Base-by-base conservation (phyloP, 1,140 invertebrate genomes). In the Drosophila tropicalis region DNA sequence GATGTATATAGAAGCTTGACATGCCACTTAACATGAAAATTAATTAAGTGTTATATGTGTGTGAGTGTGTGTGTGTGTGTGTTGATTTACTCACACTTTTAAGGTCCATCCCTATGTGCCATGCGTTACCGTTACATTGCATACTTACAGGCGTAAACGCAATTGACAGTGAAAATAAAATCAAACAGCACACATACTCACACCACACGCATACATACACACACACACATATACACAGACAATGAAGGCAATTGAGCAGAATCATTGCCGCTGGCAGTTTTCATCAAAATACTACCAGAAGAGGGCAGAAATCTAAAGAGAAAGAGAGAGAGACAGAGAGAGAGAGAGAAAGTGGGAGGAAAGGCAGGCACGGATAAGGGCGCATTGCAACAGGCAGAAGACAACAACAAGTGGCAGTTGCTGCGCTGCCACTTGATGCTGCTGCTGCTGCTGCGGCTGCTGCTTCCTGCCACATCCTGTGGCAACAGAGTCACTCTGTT, bases 241-340 rank as follows among this genome's bases (percentile, higher is more conserved):
- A 84, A 89, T 89, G 85, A 90, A 79, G 85, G 85, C 85, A 89
- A 89, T 89, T 85, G 85, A 89, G 85, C 78, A 73, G 81, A 89
- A 89, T 84, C 85, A 85, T 89, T 81, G 81, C 79, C 75, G 81
- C 55, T 81, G 84, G 84, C 84, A 89, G 84, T 68, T 87, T 79
- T 70, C 83, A 83, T 78, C 79, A 75, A 72, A 72, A 71, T 70
- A 56, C 67, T 56, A 41, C 13, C 39, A 57, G 47, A 47, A 62
- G 56, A 47, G 47, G 47, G 65, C 56, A 58, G 41, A 67, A 29
- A n/a, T 29, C 19, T n/a, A n/a, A 29, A 22, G 22, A 5, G 25
- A 19, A 36, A 22, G 22, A 5, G 13, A 56, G 17, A 22, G 22
- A 5, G 25, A 19, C 25, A 22, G 22, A 5, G 13, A 56, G 17